Base-by-base conservation (phyloP, 1,140 invertebrate species). In the Temnothorax longispinosus region DNA sequence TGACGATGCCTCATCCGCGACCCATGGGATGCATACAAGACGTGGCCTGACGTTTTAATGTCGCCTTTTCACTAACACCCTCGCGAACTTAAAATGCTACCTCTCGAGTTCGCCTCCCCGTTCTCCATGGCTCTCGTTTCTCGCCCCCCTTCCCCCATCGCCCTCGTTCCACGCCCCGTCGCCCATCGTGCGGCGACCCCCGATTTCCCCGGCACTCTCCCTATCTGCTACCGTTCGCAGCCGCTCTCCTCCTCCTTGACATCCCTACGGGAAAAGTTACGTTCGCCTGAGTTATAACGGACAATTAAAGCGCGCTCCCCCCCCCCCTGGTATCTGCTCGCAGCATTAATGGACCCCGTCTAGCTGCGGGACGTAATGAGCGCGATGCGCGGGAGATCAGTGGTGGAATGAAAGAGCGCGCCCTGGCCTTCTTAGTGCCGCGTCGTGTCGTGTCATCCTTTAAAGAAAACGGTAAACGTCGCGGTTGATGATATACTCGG, bases 1-100 rank as follows among this genome's bases (percentile, higher is more conserved):
- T 86, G 88, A 92, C 91, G 89, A 92, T 92, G 81, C 91, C 86
- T 92, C 91, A 92, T 92, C 89, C 89, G 60, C 89, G 87, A 77
- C 91, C 91, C 91, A 77, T 80, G 91, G 91, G 91, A 92, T 89
- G 89, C 91, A 92, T 92, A 91, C 88, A 91, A 91, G 91, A 92
- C 91, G 91, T 92, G 90, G 91, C 67, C 85, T 89, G 91, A 91
- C 89, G 86, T 88, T 88, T 91, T 91, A 89, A 90, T 90, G 87
- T 90, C 85, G 87, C 78, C 87, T 90, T 89, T 91, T 92, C 91
- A 86, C 90, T 91, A 91, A 91, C 90, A 87, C 87, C 84, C 69
- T 62, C 86, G 81, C 69, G 27, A 86, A 81, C 88, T 90, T 90
- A 88, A 90, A 90, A 85, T 81, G 80, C 78, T 44, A 58, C 77